Evolutionary conservation across 1,140 invertebrate species (phyloP), one percentile per base, ranked within the genome.

Genomic region (Drosophila pseudoananassae): DNA sequence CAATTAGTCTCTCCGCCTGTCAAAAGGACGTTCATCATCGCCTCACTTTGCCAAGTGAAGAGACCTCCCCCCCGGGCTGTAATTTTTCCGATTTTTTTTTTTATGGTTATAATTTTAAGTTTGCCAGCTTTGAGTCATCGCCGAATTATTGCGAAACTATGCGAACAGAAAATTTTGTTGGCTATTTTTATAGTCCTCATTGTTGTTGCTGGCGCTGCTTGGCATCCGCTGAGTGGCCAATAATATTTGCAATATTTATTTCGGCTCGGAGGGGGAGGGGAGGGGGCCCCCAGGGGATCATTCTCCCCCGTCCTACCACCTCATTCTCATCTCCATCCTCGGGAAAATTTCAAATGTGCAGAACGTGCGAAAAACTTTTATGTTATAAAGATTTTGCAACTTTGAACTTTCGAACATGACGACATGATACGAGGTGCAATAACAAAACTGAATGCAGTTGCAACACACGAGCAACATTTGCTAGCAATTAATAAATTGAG

Each of bases 201-300:
- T 53, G 56, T 85, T 59, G 53, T 72, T 57, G 49, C 45, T 46
- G 17, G 40, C 53, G 45, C 50, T 52, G 52, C 69, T 74, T 78
- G 82, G 82, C 82, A 87, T 85, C 65, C 75, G 83, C 78, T 78
- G 83, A 87, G 83, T 87, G 83, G 78, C 76, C 83, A 83, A 88
- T 88, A 87, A 83, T 87, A 88, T 76, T 88, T 88, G 78, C 75
- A 83, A 87, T 87, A 87, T 88, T 87, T 87, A 88, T 87, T 78
- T 88, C 53, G 23, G 20, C 43, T 46, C 17, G 17, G 3, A 2
- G 63, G n/a, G 40, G 38, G 9, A 4, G 14, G 12, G 12, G 38
- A n/a, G n/a, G n/a, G 49, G 46, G 14, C 73, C 5, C 25, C 25
- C 25, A 27, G 25, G 25, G 25, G 25, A 27, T 5, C 4, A 27